phyloP scores from a whole-genome alignment of 2,113 vertebrate genomes.

The Zosterops borbonicus region DNA sequence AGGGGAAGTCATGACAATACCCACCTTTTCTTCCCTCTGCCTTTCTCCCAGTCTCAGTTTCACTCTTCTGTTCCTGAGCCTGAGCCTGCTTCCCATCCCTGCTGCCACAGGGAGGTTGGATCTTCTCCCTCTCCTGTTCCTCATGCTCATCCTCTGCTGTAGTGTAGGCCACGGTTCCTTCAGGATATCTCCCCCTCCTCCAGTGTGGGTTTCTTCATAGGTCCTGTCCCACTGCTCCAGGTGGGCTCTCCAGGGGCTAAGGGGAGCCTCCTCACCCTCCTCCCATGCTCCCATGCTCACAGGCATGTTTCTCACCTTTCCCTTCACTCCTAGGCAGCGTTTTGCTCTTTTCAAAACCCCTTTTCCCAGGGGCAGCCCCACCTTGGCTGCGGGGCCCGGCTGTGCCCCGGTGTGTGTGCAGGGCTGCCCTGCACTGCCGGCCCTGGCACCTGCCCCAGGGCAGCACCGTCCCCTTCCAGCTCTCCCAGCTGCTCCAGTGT shows the following conservation, averaged over 20 bases:
- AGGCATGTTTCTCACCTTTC: not conserved
- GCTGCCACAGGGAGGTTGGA: not conserved
- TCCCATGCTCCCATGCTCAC: fast-evolving
- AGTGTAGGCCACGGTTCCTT: not conserved
- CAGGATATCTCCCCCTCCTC: not conserved
- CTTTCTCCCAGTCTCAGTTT: not conserved
- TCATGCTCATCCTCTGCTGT: not conserved
- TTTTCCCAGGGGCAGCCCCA: not conserved
- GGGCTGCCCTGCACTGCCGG: not conserved
- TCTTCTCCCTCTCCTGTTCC: not conserved
- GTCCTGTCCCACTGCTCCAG: not conserved
- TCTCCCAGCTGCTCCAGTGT: not conserved
- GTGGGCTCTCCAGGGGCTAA: not conserved
- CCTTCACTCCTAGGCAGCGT: fast-evolving
- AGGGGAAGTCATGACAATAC: not conserved
- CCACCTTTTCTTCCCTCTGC: fast-evolving
- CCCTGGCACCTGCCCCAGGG: not conserved
- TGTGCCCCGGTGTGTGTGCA: not conserved
- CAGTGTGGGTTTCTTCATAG: not conserved
- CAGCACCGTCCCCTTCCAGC: not conserved
- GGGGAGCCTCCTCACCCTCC: not conserved
- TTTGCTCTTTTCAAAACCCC: not conserved
- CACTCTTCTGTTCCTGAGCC: not conserved
- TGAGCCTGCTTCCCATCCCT: fast-evolving
- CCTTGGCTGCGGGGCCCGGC: not conserved